Evolutionary conservation across 2,113 vertebrate species (phyloP).

Genomic region (Tragelaphus imberbis): DNA sequence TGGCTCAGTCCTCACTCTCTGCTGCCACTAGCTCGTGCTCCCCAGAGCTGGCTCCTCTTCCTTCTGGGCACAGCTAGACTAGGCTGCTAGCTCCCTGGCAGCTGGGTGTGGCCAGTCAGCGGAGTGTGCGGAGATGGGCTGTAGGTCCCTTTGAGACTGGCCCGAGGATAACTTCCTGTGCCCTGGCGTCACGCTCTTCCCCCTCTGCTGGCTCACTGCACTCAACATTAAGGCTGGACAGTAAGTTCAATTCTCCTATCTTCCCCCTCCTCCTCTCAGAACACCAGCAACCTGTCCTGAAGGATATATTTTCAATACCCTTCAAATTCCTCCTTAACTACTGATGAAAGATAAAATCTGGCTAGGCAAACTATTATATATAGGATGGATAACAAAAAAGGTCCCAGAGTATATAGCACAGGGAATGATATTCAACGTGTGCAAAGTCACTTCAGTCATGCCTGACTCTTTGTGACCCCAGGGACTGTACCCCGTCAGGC

Average conservation of each 20-base stretch:
- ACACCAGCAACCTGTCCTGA: not conserved
- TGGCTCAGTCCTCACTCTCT: not conserved
- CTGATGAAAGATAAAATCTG: not conserved
- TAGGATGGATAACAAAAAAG: not conserved
- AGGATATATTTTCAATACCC: not conserved
- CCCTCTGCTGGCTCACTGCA: not conserved
- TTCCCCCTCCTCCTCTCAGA: not conserved
- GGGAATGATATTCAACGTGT: not conserved
- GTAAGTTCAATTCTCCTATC: not conserved
- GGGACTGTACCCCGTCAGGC: rapidly evolving
- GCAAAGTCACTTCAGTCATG: not conserved
- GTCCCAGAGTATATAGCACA: not conserved
- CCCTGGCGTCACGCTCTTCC: not conserved
- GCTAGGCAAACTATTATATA: not conserved
- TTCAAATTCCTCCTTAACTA: not conserved
- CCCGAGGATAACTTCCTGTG: too few relatives aligned
- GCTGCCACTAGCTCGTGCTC: not conserved
- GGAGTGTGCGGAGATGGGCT: not conserved
- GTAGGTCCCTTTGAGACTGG: not conserved
- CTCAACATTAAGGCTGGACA: not conserved
- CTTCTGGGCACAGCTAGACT: not conserved
- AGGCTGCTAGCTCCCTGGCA: not conserved
- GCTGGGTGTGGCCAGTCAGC: not conserved
- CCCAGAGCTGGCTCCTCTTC: not conserved
- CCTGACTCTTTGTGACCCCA: not conserved